phyloP scores from a whole-genome alignment of 2,797 vertebrate genomes.

The Salmo trutta region DNA sequence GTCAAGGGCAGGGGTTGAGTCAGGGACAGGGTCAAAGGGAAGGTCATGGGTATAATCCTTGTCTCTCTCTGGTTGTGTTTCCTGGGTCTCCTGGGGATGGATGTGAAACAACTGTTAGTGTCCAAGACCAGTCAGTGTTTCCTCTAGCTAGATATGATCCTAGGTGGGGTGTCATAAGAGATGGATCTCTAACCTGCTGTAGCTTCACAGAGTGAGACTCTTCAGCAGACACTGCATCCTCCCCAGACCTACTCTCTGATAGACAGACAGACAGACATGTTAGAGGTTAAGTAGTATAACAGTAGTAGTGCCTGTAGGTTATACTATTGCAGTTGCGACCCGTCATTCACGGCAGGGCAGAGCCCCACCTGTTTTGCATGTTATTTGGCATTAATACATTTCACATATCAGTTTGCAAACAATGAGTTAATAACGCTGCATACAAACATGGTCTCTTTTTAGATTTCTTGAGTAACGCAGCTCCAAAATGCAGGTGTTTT shows the following conservation, averaged over 20 bases:
- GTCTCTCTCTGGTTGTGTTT: constrained; percentile 41
- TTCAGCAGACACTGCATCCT: constrained; percentile 32
- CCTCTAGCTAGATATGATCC: not conserved
- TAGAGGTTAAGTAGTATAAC: not conserved
- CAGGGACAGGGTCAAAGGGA: not conserved
- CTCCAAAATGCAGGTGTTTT: too few species aligned
- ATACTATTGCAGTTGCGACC: not conserved
- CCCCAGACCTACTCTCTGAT: constrained; percentile 31
- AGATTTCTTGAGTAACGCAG: too few species aligned
- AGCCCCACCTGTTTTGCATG: too few species aligned
- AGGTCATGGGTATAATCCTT: constrained; percentile 23
- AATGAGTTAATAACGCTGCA: too few species aligned
- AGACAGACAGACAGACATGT: constrained; percentile 20
- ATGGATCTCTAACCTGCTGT: constrained; percentile 49
- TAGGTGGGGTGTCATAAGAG: not conserved
- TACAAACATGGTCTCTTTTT: too few species aligned
- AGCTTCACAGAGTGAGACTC: constrained; percentile 36
- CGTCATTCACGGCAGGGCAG: too few species aligned
- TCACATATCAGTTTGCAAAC: too few species aligned
- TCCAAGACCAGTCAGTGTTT: not conserved
- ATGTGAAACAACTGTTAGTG: not conserved
- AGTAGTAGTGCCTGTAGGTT: not conserved
- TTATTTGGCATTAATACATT: too few species aligned
- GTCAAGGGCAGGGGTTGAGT: constrained; percentile 4
- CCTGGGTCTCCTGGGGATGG: constrained; percentile 59